Evolutionary conservation across 37 sponge, comb jelly and placozoan species (phyloP).

Genomic region (Agelas oroides): DNA sequence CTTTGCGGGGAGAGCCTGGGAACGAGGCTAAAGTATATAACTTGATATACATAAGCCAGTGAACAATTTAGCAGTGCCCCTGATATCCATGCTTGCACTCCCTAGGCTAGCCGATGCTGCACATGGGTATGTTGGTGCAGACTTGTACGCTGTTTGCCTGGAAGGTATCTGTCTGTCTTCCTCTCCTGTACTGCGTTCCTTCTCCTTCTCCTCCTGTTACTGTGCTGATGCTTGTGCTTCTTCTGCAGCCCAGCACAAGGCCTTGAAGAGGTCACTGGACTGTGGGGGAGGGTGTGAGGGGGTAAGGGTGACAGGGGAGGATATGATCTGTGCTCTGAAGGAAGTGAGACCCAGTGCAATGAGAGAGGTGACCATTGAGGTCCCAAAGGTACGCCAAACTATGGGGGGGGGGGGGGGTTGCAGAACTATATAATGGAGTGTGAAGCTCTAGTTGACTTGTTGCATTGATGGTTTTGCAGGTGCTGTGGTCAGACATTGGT

Average conservation of each 20-base stretch:
- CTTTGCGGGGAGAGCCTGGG: too few species aligned
- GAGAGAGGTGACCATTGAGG: slow-evolving; percentile 92
- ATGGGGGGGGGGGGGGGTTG: too few species aligned
- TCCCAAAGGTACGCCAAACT: slow-evolving; percentile 78
- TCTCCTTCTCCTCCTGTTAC: too few species aligned
- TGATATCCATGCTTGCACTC: neutral
- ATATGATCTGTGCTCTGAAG: slow-evolving; percentile 66
- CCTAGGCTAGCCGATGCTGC: slow-evolving; percentile 71
- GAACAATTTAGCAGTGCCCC: too few species aligned
- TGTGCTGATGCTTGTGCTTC: neutral
- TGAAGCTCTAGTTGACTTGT: too few species aligned
- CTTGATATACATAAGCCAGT: too few species aligned
- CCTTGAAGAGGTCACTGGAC: slow-evolving; percentile 33
- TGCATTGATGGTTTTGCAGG: slow-evolving; percentile 42
- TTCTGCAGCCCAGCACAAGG: slow-evolving; percentile 49
- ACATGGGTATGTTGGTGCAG: slow-evolving; percentile 94
- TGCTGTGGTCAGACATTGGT: slow-evolving; percentile 93
- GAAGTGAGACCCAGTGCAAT: slow-evolving; percentile 91
- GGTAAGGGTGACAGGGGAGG: slow-evolving; percentile 35
- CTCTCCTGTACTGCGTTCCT: too few species aligned
- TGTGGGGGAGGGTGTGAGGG: slow-evolving; percentile 1
- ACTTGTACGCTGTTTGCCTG: slow-evolving; percentile 77
- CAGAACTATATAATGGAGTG: too few species aligned
- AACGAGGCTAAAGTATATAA: too few species aligned
- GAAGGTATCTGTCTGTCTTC: too few species aligned